Percentiles rank a stretch among this genome's conserved stretches.
Conservation (phyloP, 2,888 invertebrate species). For the Furcula furcula region DNA sequence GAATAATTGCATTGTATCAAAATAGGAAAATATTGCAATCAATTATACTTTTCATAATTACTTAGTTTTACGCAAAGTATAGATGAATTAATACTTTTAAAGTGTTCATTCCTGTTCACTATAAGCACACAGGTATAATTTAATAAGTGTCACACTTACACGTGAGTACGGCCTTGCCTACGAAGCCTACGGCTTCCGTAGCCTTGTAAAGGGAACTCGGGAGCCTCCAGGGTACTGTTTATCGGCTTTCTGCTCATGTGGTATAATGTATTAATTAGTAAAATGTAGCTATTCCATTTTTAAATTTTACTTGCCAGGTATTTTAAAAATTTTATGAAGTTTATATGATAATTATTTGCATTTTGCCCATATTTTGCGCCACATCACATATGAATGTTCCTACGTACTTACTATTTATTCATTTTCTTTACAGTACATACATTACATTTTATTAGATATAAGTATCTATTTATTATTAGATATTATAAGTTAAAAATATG, state of each 20-base stretch:
- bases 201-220: no score
- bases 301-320: conserved; percentile 59
- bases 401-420: conserved; percentile 51
- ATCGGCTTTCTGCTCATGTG: no score
- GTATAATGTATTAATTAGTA: conserved; percentile 17
- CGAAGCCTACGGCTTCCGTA: no score
- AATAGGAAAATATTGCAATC: conserved; percentile 33
- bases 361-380: conserved; percentile 41
- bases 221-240: no score
- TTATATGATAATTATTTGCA: conserved; percentile 42
- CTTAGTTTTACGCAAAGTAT: conserved; percentile 15
- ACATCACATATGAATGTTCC: conserved; percentile 64
- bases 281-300: conserved; percentile 43
- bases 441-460: conserved; percentile 45
- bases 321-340: conserved; percentile 47
- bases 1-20: conserved; percentile 22
- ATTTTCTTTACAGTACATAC: conserved; percentile 39
- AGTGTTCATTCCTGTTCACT: conserved; percentile 37
- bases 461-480: conserved; percentile 65
- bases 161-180: no score
- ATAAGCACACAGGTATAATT: conserved; percentile 16
- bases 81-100: conserved; percentile 18
- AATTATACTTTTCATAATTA: conserved; percentile 17
- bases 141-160: conserved; percentile 14
- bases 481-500: conserved; percentile 47